Evolutionary conservation across 2,888 invertebrate species (phyloP), one percentile per base, ranked within the genome.

Genomic region (Lycocerus yunnanus): DNA sequence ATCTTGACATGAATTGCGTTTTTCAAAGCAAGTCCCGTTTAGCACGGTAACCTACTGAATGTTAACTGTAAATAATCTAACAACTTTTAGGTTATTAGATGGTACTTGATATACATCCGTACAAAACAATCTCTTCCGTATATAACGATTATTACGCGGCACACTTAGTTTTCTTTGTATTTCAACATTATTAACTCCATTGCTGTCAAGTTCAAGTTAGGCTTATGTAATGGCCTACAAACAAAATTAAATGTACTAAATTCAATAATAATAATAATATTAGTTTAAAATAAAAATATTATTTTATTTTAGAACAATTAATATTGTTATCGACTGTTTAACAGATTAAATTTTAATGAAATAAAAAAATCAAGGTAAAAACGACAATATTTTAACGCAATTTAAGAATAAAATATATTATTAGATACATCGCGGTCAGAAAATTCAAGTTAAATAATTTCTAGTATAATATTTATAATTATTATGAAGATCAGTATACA

Each of bases 1-100:
- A 10, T 27, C 27, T 43, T 43, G 43, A 43, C 43, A 43, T 8
- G 43, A 43, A 43, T 43, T n/a, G 2, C n/a, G 43, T 43, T 43
- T 66, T 66, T 66, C 15, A 73, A 27, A 73, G 18, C 73, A 66
- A 65, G 73, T 73, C 66, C 73, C 73, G 73, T 65, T 73, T 65
- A 69, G 66, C 73, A 69, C 69, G 43, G 15, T 73, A 69, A 73
- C 73, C 73, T 65, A 73, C 65, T 15, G 58, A 61, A 27, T 61
- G 16, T 43, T 73, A 69, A 73, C 69, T 69, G 73, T 73, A 61
- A 27, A 66, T 20, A 18, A 43, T 43, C 13, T 16, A 15, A n/a
- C 27, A 67, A 60, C 16, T 69, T 66, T 73, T 60, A 72, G 67
- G 68, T 72, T 63, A 72, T 15, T 68, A 66, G 68, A 72, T 72